phyloP scores from a whole-genome alignment of 1,140 invertebrate species.

The Helicoverpa zea region DNA sequence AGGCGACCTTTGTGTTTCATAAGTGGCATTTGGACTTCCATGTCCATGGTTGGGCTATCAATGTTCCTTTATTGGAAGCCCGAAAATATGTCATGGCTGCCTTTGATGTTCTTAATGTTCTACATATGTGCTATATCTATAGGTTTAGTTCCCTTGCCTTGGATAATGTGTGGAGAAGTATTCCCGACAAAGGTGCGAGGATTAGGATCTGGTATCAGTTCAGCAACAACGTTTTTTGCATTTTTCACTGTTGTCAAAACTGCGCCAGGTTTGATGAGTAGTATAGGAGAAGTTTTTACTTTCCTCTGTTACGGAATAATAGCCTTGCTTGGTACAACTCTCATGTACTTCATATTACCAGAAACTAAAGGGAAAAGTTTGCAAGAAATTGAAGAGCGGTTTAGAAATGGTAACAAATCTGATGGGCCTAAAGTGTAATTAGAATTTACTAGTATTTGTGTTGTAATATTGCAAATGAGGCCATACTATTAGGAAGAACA shows the following conservation, averaged over 20 bases:
- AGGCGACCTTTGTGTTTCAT: slow-evolving; percentile 87
- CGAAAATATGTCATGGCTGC: slow-evolving; percentile 83
- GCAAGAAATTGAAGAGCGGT: slow-evolving; percentile 91
- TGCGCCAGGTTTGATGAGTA: slow-evolving; percentile 88
- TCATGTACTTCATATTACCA: slow-evolving; percentile 90
- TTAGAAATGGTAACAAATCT: slow-evolving; percentile 73
- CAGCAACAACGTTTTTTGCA: slow-evolving; percentile 89
- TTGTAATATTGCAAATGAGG: background rate
- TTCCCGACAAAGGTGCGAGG: slow-evolving; percentile 88
- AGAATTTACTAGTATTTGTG: background rate
- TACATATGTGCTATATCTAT: slow-evolving; percentile 88
- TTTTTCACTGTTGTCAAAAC: slow-evolving; percentile 92
- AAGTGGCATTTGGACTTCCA: slow-evolving; percentile 87
- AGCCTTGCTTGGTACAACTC: slow-evolving; percentile 88
- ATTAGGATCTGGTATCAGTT: slow-evolving; percentile 88
- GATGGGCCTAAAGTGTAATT: slow-evolving; percentile 51
- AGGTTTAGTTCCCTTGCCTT: slow-evolving; percentile 90
- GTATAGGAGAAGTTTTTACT: slow-evolving; percentile 87
- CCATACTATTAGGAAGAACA: slow-evolving; percentile 7
- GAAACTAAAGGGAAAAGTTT: slow-evolving; percentile 93
- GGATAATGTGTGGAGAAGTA: slow-evolving; percentile 90
- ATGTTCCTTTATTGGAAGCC: slow-evolving; percentile 77
- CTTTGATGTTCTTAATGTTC: slow-evolving; percentile 85
- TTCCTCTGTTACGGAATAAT: slow-evolving; percentile 91
- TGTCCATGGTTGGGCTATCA: slow-evolving; percentile 86